These are phyloP conservation scores for Petaurus breviceps DNA, from an alignment of 2,113 vertebrate species.

Conservation along the genomic window DNA sequence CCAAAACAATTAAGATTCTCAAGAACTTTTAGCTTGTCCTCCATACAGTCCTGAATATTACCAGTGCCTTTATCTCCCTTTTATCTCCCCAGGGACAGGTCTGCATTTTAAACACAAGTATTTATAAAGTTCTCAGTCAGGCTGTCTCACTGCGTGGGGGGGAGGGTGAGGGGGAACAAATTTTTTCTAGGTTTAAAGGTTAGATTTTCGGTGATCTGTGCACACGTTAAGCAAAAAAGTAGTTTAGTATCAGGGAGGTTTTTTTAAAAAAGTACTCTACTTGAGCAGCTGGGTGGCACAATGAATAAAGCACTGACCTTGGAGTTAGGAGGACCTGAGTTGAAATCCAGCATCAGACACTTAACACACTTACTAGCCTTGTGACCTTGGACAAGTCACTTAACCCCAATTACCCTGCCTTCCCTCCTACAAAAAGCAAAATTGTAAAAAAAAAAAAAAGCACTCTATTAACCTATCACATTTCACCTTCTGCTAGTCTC, in stretches of 20 bases:
- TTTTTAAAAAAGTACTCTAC: too few relatives aligned
- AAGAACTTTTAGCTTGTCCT: not conserved
- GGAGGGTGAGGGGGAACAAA: slow-evolving; percentile 3
- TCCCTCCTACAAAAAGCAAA: too few relatives aligned
- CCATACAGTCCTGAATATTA: not conserved
- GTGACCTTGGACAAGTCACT: too few relatives aligned
- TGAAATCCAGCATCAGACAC: too few relatives aligned
- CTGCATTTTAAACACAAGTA: not conserved
- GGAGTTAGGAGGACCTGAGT: too few relatives aligned
- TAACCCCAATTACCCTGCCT: too few relatives aligned
- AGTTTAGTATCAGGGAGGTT: too few relatives aligned
- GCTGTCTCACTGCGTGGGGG: not conserved
- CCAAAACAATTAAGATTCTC: not conserved
- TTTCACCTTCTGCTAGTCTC: not conserved
- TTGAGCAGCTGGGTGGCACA: too few relatives aligned
- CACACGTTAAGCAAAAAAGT: too few relatives aligned
- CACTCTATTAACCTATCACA: not conserved
- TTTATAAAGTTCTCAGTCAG: not conserved
- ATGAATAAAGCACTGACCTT: too few relatives aligned
- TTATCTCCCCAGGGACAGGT: not conserved
- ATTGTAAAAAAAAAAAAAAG: too few relatives aligned
- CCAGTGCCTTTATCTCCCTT: not conserved
- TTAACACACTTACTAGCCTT: too few relatives aligned
- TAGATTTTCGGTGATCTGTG: not conserved
- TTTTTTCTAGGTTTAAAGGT: slow-evolving; percentile 13